Conservation (phyloP, 1,140 invertebrate genomes). For the Drosophila kanapiae region DNA sequence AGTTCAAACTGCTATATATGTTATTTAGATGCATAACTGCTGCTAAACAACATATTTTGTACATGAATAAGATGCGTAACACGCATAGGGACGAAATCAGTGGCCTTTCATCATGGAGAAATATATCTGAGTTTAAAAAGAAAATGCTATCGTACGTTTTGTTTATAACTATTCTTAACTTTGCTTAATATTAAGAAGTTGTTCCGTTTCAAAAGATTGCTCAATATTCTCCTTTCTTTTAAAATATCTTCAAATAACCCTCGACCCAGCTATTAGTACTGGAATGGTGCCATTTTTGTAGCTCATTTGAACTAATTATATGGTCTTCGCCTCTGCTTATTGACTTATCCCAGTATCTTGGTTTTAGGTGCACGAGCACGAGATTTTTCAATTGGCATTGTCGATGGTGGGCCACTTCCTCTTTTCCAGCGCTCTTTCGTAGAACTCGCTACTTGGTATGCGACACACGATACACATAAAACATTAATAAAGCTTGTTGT, state of each 20-base stretch:
- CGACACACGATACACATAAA: constrained; percentile 82
- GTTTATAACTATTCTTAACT: too few species aligned
- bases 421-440: background rate
- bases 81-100: too few species aligned
- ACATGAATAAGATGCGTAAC: too few species aligned
- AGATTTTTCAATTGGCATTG: constrained; percentile 81
- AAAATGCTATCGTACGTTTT: too few species aligned
- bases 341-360: constrained; percentile 40
- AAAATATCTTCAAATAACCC: background rate
- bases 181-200: too few species aligned
- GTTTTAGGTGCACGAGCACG: constrained; percentile 14
- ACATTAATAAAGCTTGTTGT: constrained; percentile 84
- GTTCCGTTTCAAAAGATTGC: too few species aligned
- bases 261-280: constrained; percentile 31
- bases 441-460: constrained; percentile 63
- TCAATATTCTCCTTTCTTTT: too few species aligned
- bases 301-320: constrained; percentile 82
- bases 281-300: constrained; percentile 64
- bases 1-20: too few species aligned
- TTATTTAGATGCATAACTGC: too few species aligned
- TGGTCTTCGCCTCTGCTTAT: constrained; percentile 72
- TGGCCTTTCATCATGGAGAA: too few species aligned
- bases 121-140: background rate
- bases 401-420: constrained; percentile 28
- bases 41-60: too few species aligned